phyloP scores from a whole-genome alignment of 2,888 invertebrate genomes.

The Archips crataeganus region DNA sequence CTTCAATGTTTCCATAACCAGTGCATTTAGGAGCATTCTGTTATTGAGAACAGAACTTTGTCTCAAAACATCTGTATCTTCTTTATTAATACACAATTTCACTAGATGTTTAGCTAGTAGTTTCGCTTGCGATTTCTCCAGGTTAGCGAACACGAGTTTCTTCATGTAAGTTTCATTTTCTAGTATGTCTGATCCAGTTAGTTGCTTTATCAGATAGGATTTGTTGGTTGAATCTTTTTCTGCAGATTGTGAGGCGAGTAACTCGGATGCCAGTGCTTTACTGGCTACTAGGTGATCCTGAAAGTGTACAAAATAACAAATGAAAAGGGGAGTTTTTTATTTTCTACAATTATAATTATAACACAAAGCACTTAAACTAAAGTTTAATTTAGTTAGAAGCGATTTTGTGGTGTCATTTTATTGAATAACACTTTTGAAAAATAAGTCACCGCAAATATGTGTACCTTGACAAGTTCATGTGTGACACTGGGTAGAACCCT shows the following conservation, averaged over 20 bases:
- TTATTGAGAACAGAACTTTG: constrained; percentile 61
- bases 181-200: constrained; percentile 57
- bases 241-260: constrained; percentile 49
- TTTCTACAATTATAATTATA: too few species aligned
- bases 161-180: constrained; percentile 56
- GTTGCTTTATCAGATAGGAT: constrained; percentile 66
- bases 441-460: too few species aligned
- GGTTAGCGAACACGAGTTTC: constrained; percentile 63
- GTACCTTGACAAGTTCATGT: too few species aligned
- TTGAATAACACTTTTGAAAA: too few species aligned
- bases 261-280: constrained; percentile 66
- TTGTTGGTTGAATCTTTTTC: constrained; percentile 53
- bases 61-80: constrained; percentile 56
- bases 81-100: constrained; percentile 57
- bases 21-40: constrained; percentile 60
- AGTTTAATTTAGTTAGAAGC: too few species aligned
- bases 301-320: constrained; percentile 47
- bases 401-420: too few species aligned
- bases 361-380: too few species aligned
- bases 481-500: too few species aligned
- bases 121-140: constrained; percentile 65
- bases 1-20: constrained; percentile 68
- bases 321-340: neutral
- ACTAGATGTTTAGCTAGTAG: constrained; percentile 65
- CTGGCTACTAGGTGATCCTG: constrained; percentile 71